Evolutionary conservation across 2,113 vertebrate species (phyloP).

Genomic region (Cariama cristata): DNA sequence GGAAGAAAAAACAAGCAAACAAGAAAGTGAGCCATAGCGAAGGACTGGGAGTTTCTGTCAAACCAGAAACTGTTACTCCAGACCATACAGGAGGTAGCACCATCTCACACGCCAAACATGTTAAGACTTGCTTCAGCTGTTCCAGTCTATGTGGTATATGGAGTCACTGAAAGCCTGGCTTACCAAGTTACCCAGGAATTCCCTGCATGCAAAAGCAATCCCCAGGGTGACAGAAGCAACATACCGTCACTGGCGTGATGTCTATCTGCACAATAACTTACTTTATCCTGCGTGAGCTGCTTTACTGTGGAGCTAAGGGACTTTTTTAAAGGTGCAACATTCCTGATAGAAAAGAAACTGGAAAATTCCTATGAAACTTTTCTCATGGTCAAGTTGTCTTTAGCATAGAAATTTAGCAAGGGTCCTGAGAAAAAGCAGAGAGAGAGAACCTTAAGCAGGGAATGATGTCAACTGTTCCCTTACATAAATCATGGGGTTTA

Average conservation of each 20-base stretch:
- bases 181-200: not conserved
- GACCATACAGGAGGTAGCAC: not conserved
- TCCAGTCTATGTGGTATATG: rapidly evolving
- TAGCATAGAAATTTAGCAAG: not conserved
- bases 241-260: too few species aligned
- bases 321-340: not conserved
- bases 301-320: not conserved
- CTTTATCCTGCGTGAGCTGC: not conserved
- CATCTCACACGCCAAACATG: not conserved
- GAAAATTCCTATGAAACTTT: not conserved
- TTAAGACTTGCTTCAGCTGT: not conserved
- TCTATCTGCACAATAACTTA: not conserved
- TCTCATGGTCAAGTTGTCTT: not conserved
- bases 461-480: not conserved
- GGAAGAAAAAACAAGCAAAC: not conserved
- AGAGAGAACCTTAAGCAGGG: not conserved
- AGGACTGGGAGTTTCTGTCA: not conserved
- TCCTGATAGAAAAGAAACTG: not conserved
- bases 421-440: not conserved
- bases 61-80: not conserved
- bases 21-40: not conserved
- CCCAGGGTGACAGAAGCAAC: not conserved
- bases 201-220: not conserved
- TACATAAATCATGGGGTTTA: not conserved
- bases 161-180: not conserved